phyloP scores from a whole-genome alignment of 35 echinoderm and acorn worm species.

The Heliocidaris tuberculata region DNA sequence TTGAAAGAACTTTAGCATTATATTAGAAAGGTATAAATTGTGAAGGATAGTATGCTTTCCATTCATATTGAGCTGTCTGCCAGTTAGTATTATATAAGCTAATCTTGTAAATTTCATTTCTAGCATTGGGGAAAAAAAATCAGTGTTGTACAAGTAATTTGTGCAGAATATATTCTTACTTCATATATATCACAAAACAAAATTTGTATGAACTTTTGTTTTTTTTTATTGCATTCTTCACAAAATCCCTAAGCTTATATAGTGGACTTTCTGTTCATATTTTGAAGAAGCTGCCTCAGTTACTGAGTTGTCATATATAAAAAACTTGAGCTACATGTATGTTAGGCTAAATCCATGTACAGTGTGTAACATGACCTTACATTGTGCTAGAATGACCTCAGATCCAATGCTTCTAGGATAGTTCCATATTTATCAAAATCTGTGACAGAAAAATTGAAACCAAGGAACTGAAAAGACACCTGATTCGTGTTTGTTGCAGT shows the following conservation, averaged over 20 bases:
- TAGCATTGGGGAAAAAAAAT: background rate
- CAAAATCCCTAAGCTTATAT: no score
- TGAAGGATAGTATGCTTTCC: background rate
- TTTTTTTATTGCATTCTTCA: background rate
- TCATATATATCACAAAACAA: background rate
- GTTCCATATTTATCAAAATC: no score
- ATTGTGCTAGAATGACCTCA: background rate
- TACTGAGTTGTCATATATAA: background rate
- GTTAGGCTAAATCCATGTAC: background rate
- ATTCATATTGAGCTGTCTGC: background rate
- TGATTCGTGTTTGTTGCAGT: background rate
- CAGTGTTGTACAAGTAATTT: background rate
- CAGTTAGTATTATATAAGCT: background rate
- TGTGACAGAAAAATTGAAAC: background rate
- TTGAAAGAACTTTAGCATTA: background rate
- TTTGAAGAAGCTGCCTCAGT: no score
- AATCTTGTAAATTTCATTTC: background rate
- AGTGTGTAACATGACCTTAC: background rate
- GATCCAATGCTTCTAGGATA: no score
- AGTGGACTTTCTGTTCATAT: no score
- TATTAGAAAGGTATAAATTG: background rate
- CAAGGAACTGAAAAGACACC: background rate
- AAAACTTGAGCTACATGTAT: background rate
- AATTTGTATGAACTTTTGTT: background rate
- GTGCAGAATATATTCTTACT: background rate